Base-by-base conservation (phyloP, 2,888 invertebrate species). In the Yponomeuta malinellus region DNA sequence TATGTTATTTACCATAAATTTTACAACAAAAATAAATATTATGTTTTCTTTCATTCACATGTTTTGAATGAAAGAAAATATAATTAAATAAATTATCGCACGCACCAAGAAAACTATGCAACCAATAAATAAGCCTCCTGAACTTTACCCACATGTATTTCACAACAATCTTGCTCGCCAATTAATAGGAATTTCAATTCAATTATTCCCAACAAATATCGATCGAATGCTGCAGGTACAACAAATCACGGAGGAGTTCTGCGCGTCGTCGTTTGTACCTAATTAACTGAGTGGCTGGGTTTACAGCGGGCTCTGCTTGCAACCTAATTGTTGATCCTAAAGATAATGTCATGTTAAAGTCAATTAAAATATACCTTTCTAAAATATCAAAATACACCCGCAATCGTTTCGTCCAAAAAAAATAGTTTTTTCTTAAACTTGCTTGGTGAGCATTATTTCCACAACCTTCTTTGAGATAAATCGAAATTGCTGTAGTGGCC, bases 201-300 rank as follows among this genome's bases (percentile, higher is more conserved):
- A 59, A 59, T 59, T 59, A 59, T 59, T 59, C 52, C 5, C 6
- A 59, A 59, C 52, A 65, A 65, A 65, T 65, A 65, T 65, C 64
- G 31, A 65, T 29, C 65, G 65, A 65, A 1, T 31, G 12, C 29
- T 10, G 31, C 65, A 31, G 31, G 33, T 33, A 12, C 65, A 33
- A 65, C 33, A 65, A 65, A 71, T 74, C 71, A 72, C 71, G 10
- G 70, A 37, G 63, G 69, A 69, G 68, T 43, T 43, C 37, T 37
- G 43, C 67, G 33, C 71, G 72, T 69, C 73, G 73, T 75, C 72
- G 72, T 72, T 73, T 71, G 70, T 75, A 74, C 71, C 72, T 74
- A 75, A 75, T 75, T 74, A 73, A 73, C 65, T 64, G 73, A 72
- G 73, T 72, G 71, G 72, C 71, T 37, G 31, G 37, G 67, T 71